Percentiles rank a stretch among this genome's conserved stretches.
These are phyloP conservation scores for Hypocryptadius cinnamomeus DNA, from an alignment of 2,113 vertebrate species.

Conservation along the genomic window DNA sequence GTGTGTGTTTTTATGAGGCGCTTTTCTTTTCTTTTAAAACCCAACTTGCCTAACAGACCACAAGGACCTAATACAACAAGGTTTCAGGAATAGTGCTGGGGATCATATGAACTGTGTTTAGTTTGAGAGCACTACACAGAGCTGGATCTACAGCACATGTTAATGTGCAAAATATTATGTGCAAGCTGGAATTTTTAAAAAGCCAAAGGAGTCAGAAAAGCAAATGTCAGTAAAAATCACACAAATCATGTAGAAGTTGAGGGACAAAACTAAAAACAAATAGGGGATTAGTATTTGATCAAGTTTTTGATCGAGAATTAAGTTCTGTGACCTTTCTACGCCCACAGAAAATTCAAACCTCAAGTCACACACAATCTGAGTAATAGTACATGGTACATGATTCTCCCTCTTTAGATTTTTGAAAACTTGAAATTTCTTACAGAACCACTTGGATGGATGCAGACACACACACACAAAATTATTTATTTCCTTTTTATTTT, in stretches of 20 bases:
- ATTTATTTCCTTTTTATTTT: background rate
- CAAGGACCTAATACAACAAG: background rate
- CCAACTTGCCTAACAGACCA: background rate
- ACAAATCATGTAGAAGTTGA: background rate
- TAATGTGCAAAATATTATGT: background rate
- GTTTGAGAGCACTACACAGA: background rate
- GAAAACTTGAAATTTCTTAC: background rate
- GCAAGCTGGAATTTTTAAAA: background rate
- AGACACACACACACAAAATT: background rate
- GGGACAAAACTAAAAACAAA: background rate
- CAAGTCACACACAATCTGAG: background rate
- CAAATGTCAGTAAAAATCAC: background rate
- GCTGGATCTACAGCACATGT: background rate
- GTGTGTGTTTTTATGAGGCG: background rate
- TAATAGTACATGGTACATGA: background rate
- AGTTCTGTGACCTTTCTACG: background rate
- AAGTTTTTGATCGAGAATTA: background rate
- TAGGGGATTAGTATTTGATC: background rate
- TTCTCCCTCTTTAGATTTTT: background rate
- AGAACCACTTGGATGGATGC: background rate
- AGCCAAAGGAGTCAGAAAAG: background rate
- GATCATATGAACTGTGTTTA: background rate
- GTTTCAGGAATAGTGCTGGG: background rate
- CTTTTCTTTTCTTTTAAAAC: background rate
- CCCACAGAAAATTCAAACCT: background rate